These are phyloP conservation scores for Deroplatys truncata DNA, from an alignment of 2,888 invertebrate species.

Conservation along the genomic window DNA sequence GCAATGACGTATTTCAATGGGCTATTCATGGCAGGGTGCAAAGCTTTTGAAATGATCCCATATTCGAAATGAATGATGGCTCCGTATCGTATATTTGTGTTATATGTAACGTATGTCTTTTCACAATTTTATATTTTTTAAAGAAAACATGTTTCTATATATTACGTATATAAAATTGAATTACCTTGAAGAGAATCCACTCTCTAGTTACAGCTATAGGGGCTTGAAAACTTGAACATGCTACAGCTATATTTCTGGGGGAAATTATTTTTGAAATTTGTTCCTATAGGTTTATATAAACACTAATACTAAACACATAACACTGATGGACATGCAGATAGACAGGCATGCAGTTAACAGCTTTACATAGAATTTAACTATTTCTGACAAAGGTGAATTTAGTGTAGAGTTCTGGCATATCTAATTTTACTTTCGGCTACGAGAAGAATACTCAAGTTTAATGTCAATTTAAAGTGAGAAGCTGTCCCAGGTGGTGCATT, in stretches of 20 bases:
- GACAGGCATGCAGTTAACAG: not conserved
- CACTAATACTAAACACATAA: not conserved
- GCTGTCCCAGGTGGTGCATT: not conserved
- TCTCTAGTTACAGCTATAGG: not conserved
- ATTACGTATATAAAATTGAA: too few species aligned
- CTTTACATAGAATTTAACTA: not conserved
- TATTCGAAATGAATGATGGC: too few species aligned
- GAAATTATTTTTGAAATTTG: too few species aligned
- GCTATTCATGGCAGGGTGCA: too few species aligned
- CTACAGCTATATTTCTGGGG: not conserved
- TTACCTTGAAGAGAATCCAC: not conserved
- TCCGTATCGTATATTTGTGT: too few species aligned
- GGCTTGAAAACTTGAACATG: not conserved
- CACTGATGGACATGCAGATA: not conserved
- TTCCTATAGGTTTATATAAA: too few species aligned
- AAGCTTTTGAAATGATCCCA: too few species aligned
- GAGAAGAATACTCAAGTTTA: not conserved
- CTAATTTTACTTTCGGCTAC: not conserved
- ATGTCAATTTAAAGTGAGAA: not conserved
- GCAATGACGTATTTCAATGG: too few species aligned
- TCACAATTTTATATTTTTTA: too few species aligned
- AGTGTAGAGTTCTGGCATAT: not conserved
- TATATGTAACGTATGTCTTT: too few species aligned
- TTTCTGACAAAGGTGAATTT: not conserved
- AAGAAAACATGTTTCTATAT: too few species aligned